These are phyloP conservation scores for Platygyra sinensis DNA, from an alignment of 64 coral and sea anemone genomes.

Conservation along the genomic window DNA sequence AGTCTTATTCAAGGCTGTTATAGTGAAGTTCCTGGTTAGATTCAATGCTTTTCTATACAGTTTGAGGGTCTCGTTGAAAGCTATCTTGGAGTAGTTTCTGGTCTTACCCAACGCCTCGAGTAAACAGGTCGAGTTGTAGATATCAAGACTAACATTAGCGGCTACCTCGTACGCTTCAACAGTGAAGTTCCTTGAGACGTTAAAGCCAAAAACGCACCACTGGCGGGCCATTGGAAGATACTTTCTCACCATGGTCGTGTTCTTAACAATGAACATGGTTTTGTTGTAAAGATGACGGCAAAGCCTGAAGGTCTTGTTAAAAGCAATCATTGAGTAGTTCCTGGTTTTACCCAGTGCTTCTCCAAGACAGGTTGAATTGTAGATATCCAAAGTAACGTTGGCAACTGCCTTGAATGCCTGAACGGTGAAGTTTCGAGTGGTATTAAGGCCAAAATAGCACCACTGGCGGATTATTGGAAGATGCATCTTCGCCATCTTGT, in stretches of 20 bases:
- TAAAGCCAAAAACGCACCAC: not conserved
- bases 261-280: constrained; percentile 6
- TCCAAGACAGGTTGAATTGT: constrained; percentile 59
- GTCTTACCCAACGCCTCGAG: constrained; percentile 37
- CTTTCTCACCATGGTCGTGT: not conserved
- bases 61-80: constrained; percentile 61
- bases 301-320: constrained; percentile 49
- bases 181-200: constrained; percentile 40
- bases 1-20: constrained; percentile 56
- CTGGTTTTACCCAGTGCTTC: constrained; percentile 50
- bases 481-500: not conserved
- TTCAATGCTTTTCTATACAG: constrained; percentile 23
- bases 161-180: not conserved
- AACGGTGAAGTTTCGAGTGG: constrained; percentile 57
- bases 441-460: not conserved
- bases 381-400: constrained; percentile 72
- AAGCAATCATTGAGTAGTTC: constrained; percentile 33
- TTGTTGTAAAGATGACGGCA: constrained; percentile 44
- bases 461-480: too few species aligned
- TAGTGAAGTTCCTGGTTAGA: constrained; percentile 10
- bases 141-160: constrained; percentile 1
- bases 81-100: constrained; percentile 5
- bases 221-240: constrained; percentile 15
- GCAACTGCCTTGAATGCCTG: constrained; percentile 15
- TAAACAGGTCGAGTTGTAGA: constrained; percentile 55